Percentiles rank a stretch among this genome's conserved stretches.
These are phyloP conservation scores for Cyprinodon brontotheroides DNA, from an alignment of 2,113 vertebrate species.

Conservation along the genomic window DNA sequence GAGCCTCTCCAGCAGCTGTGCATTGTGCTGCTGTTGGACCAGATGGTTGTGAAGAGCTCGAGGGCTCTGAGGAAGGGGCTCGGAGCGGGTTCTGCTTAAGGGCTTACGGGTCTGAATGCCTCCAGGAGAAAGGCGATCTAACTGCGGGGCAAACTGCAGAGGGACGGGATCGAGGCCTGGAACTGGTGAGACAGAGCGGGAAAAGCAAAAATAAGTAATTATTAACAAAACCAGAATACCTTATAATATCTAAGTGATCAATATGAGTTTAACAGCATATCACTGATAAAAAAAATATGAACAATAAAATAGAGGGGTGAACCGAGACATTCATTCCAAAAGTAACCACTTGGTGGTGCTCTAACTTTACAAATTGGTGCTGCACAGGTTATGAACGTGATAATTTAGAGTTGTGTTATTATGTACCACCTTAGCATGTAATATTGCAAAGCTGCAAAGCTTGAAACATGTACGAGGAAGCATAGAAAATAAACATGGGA, in stretches of 20 bases:
- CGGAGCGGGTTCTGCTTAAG: constrained; percentile 91
- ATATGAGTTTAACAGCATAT: not conserved
- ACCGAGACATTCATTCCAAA: not conserved
- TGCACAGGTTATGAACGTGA: not conserved
- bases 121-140: constrained; percentile 75
- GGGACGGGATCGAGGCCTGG: constrained; percentile 85
- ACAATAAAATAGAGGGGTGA: not conserved
- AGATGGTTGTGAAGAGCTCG: constrained; percentile 83
- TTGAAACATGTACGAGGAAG: not conserved
- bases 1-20: constrained; percentile 78
- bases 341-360: constrained; percentile 58
- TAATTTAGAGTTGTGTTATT: not conserved
- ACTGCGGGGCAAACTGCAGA: constrained; percentile 84
- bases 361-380: not conserved
- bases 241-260: not conserved
- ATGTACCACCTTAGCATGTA: not conserved
- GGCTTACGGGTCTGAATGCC: constrained; percentile 85
- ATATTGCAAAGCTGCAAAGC: not conserved
- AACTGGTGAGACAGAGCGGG: constrained; percentile 62
- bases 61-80: constrained; percentile 90
- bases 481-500: not conserved
- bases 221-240: not conserved
- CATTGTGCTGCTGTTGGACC: constrained; percentile 85
- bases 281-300: not conserved
- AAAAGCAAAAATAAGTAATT: not conserved